These are phyloP conservation scores for Pangasius djambal DNA, from an alignment of 2,797 vertebrate species.

Conservation along the genomic window DNA sequence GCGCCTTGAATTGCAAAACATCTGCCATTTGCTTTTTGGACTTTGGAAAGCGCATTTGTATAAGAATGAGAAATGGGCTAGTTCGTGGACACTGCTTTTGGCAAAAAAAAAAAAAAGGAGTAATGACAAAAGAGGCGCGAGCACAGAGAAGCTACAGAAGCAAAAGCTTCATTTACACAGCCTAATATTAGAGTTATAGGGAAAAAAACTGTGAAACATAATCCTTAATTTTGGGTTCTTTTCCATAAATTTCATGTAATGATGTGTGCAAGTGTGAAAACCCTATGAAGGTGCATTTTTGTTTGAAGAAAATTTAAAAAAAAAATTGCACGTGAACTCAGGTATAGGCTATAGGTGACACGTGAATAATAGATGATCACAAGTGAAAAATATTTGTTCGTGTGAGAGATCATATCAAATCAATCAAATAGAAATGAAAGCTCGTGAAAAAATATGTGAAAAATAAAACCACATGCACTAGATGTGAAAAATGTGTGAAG, in stretches of 20 bases:
- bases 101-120: slow-evolving; percentile 60
- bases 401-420: background rate
- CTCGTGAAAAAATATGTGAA: no score
- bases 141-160: slow-evolving; percentile 13
- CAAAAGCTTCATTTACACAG: background rate
- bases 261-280: background rate
- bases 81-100: slow-evolving; percentile 59
- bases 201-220: no score
- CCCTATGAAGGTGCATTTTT: background rate
- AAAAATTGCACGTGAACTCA: background rate
- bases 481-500: background rate
- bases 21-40: slow-evolving; percentile 80
- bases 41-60: slow-evolving; percentile 73
- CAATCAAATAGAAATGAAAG: background rate
- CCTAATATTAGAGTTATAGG: background rate
- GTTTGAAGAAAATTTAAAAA: background rate
- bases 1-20: slow-evolving; percentile 84
- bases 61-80: slow-evolving; percentile 68
- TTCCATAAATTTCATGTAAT: background rate
- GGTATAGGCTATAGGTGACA: background rate
- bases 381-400: background rate
- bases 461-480: background rate
- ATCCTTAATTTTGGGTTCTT: background rate
- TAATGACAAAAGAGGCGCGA: slow-evolving; percentile 46
- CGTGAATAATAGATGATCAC: background rate